Conservation (phyloP, 2,888 invertebrate genomes). For the Ichneumoninae sp. region DNA sequence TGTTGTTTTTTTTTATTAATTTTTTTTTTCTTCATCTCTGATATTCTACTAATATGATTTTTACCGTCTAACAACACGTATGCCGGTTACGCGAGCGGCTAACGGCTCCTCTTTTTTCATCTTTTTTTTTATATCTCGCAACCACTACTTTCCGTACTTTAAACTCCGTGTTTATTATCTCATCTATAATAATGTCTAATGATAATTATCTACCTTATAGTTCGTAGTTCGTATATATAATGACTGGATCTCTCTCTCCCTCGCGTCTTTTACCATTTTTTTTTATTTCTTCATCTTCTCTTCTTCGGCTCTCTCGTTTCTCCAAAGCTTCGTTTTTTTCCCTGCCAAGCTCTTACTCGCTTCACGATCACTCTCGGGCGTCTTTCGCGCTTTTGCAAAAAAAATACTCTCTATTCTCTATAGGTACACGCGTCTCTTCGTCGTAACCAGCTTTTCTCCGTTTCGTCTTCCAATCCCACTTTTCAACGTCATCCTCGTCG, state of each 20-base stretch:
- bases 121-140: slow-evolving; percentile 2
- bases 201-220: slow-evolving; percentile 70
- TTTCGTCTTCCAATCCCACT: slow-evolving; percentile 3
- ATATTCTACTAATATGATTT: slow-evolving; percentile 67
- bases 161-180: slow-evolving; percentile 43
- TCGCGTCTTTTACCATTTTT: slow-evolving; percentile 36
- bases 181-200: slow-evolving; percentile 66
- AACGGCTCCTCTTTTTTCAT: slow-evolving; percentile 13
- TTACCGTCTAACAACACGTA: slow-evolving; percentile 36
- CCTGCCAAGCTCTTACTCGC: slow-evolving; percentile 18
- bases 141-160: slow-evolving; percentile 50
- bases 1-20: slow-evolving; percentile 20
- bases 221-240: slow-evolving; percentile 70
- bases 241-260: slow-evolving; percentile 66
- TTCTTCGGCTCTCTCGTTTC: slow-evolving; percentile 36
- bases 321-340: slow-evolving; percentile 36
- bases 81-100: slow-evolving; percentile 39
- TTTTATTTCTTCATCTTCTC: slow-evolving; percentile 27
- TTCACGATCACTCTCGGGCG: slow-evolving; percentile 50
- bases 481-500: background rate
- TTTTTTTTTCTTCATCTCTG: slow-evolving; percentile 53
- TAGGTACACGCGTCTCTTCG: slow-evolving; percentile 65
- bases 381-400: slow-evolving; percentile 53
- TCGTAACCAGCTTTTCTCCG: slow-evolving; percentile 25
- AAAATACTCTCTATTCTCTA: slow-evolving; percentile 66